These are phyloP conservation scores for Tetramorium parvispinum DNA, from an alignment of 1,140 invertebrate genomes.

Conservation along the genomic window DNA sequence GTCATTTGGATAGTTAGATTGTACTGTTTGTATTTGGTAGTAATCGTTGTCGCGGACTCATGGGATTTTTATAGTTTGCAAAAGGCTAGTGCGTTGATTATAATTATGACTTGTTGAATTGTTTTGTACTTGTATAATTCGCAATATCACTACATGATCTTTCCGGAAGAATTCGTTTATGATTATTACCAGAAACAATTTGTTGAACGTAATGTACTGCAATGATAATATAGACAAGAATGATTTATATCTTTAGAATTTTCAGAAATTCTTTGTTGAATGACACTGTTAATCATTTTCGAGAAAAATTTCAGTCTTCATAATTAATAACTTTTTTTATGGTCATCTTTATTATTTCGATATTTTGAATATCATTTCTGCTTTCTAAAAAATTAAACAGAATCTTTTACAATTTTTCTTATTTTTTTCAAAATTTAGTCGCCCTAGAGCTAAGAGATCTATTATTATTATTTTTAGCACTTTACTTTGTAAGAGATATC, in stretches of 20 bases:
- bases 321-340: neutral
- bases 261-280: neutral
- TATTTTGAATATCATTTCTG: neutral
- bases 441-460: neutral
- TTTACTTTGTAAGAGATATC: constrained; percentile 4
- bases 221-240: neutral
- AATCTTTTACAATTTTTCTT: neutral
- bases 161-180: constrained; percentile 10
- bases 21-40: neutral
- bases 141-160: constrained; percentile 9
- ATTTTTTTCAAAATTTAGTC: neutral
- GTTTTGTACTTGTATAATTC: neutral
- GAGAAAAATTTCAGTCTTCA: neutral
- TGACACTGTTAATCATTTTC: neutral
- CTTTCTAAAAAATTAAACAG: neutral
- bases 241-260: neutral
- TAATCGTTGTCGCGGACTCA: constrained; percentile 51
- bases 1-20: neutral
- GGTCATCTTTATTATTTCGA: neutral
- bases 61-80: constrained; percentile 61
- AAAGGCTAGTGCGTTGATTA: constrained; percentile 60
- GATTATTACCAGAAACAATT: constrained; percentile 46
- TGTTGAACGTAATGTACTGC: neutral
- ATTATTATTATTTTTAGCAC: neutral
- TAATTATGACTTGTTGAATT: constrained; percentile 69